A percentile compares a stretch with the other conserved stretches of the same genome.
Evolutionary conservation across 1,140 invertebrate species (phyloP).

Genomic region (Scaptomyza hsui): DNA sequence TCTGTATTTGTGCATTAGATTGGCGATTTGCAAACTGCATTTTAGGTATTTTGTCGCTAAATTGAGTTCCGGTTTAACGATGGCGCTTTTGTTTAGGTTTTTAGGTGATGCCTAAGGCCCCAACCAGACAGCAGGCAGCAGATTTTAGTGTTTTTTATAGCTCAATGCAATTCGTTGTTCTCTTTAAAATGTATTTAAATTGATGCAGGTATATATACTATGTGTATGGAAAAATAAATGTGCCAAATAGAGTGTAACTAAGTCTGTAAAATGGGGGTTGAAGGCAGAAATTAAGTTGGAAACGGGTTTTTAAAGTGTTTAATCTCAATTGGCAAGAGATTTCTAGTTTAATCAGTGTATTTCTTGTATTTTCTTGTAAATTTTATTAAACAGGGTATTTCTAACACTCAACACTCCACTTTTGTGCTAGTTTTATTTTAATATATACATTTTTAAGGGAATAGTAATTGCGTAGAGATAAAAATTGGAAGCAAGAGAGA

Average conservation of each 20-base stretch:
- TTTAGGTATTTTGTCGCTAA: conserved; percentile 78
- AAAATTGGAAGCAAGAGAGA: neutral
- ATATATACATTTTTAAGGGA: neutral
- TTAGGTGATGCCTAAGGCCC: conserved; percentile 15
- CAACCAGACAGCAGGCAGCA: neutral
- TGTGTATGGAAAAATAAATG: neutral
- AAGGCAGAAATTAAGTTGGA: too few relatives aligned
- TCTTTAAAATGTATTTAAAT: neutral
- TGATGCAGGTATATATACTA: too few relatives aligned
- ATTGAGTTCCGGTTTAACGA: conserved; percentile 78
- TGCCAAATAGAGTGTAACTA: too few relatives aligned
- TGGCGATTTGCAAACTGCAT: conserved; percentile 66
- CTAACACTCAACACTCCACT: neutral
- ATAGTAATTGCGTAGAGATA: conserved; percentile 13
- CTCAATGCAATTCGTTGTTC: conserved; percentile 47
- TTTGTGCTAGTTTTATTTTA: conserved; percentile 10
- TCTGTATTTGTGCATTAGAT: conserved; percentile 20
- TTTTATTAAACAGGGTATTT: neutral
- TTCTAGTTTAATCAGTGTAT: too few relatives aligned
- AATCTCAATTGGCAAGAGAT: too few relatives aligned
- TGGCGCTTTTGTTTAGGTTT: conserved; percentile 60
- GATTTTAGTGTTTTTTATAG: conserved; percentile 44
- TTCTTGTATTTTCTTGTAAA: too few relatives aligned
- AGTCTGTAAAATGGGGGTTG: too few relatives aligned
- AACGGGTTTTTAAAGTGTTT: too few relatives aligned